These are phyloP conservation scores for Notolabrus celidotus DNA, from an alignment of 2,797 vertebrate species.

Conservation along the genomic window DNA sequence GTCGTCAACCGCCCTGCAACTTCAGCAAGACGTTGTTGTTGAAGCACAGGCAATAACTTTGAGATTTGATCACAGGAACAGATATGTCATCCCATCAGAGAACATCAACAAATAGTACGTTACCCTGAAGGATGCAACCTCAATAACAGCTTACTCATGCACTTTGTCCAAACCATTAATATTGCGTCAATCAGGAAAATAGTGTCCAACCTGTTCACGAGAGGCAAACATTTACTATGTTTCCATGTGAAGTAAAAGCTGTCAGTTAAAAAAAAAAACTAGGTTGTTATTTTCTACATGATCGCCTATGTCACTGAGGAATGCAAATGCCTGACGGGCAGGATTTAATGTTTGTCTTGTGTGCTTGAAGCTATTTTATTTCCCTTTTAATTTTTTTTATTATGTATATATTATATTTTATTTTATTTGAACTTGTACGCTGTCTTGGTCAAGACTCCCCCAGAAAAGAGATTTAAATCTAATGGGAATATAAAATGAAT, in stretches of 20 bases:
- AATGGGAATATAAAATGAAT: neutral
- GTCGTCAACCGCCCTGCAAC: slow-evolving; percentile 14
- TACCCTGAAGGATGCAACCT: slow-evolving; percentile 6
- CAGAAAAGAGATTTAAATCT: neutral
- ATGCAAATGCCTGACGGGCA: neutral
- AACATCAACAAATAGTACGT: neutral
- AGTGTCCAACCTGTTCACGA: neutral
- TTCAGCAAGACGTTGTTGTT: slow-evolving; percentile 32
- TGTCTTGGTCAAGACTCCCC: neutral
- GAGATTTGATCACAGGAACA: slow-evolving; percentile 30
- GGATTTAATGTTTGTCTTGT: neutral
- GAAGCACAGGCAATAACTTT: slow-evolving; percentile 6
- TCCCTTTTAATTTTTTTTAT: no score
- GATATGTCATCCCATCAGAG: slow-evolving; percentile 10
- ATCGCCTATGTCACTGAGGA: neutral
- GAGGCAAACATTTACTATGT: neutral
- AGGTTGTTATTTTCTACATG: no score
- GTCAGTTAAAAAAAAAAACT: neutral
- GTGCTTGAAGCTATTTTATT: neutral
- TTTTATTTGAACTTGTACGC: neutral
- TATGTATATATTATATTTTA: neutral
- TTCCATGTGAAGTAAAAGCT: neutral
- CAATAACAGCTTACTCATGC: neutral
- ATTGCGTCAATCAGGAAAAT: neutral
- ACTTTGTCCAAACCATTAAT: neutral